Evolutionary conservation across 2,113 vertebrate genomes (phyloP), one percentile per base, ranked within the genome.

Genomic region (Hirundichthys speculiger): DNA sequence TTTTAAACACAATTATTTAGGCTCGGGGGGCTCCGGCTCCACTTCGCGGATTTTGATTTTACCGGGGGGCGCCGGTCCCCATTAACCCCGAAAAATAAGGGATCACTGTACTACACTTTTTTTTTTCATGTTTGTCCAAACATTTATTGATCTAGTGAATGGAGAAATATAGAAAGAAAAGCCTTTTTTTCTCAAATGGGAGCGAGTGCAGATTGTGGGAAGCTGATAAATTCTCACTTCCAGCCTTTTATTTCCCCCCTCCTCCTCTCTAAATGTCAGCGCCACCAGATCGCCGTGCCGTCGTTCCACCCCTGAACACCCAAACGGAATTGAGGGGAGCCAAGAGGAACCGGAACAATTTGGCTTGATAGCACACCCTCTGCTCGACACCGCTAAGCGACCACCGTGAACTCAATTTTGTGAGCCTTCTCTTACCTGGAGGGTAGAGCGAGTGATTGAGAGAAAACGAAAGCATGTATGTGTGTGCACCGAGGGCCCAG

Each of bases 291-390:
- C 77, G 67, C 78, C 57, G 68, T 66, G 85, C 82, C 65, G 71
- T 75, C 76, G 77, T 89, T 91, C 86, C 89, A 88, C 82, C 77
- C 64, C 79, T 82, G 85, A 86, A 88, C 85, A 80, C 79, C 87
- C 84, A 83, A 77, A 87, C 75, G 80, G 89, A 90, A 88, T 90
- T 89, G 90, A 89, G 87, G 86, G 82, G 84, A 88, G 87, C 84
- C 87, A 83, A 89, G 86, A 89, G 85, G 87, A 90, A 89, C 87
- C 82, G 77, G 90, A 90, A 91, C 88, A 91, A 89, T 90, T 91
- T 88, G 87, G 87, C 82, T 85, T 90, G 90, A 91, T 90, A 88
- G 88, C 88, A 83, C 87, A 90, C 75, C 85, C 85, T 85, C 84
- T 85, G 82, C 85, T 86, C 88, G 83, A 85, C 88, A 88, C 84